Conservation (phyloP, 2,797 vertebrate genomes). For the Numenius phaeopus region DNA sequence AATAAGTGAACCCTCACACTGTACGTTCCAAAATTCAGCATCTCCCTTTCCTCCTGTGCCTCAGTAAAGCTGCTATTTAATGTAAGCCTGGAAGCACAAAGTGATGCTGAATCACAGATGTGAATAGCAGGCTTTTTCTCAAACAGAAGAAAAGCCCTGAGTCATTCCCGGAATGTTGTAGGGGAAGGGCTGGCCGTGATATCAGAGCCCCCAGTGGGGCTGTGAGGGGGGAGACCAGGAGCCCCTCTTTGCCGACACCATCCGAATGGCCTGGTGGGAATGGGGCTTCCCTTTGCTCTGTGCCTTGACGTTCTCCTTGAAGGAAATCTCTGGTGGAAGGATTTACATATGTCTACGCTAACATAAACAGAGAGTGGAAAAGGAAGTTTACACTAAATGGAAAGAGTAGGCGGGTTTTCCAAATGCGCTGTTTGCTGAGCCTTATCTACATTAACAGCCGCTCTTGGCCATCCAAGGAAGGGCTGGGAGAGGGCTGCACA, state of each 20-base stretch:
- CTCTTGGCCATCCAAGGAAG: background rate
- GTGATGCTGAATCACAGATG: background rate
- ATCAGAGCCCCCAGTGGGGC: rapidly evolving
- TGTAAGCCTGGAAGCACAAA: background rate
- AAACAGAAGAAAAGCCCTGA: background rate
- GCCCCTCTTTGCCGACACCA: too few relatives aligned
- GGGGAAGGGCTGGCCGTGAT: rapidly evolving
- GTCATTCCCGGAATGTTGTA: rapidly evolving
- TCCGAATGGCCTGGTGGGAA: rapidly evolving
- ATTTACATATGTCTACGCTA: background rate
- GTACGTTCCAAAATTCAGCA: background rate
- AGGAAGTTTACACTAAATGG: background rate
- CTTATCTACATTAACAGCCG: background rate
- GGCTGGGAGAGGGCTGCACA: background rate
- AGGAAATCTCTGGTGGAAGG: background rate
- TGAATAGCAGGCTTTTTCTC: background rate
- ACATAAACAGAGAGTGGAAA: background rate
- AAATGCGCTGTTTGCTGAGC: background rate
- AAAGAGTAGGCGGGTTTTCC: background rate
- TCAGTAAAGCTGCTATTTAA: background rate
- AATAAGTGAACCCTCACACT: background rate
- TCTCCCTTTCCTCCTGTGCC: background rate
- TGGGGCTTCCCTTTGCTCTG: rapidly evolving
- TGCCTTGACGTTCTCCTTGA: background rate
- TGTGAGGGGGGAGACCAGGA: rapidly evolving